Evolutionary conservation across 2,888 invertebrate species (phyloP), one percentile per base, ranked within the genome.

Genomic region (Galerucella calmariensis): DNA sequence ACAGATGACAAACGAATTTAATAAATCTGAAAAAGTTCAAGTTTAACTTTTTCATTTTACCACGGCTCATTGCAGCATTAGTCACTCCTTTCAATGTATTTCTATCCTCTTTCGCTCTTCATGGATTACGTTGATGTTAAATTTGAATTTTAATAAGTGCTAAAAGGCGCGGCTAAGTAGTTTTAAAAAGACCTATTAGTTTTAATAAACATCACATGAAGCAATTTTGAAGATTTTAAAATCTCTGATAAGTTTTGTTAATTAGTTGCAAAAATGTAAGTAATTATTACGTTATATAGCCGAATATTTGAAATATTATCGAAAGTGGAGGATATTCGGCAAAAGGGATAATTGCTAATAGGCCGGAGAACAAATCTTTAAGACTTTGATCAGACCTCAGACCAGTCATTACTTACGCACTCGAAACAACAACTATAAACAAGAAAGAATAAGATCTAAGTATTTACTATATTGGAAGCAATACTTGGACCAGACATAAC

Each of bases 111-210:
- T 65, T 20, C 46, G 63, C 14, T 65, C 20, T 41, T 46, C 46
- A 46, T 12, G 63, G 63, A 65, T 65, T 65, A 65, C 5, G 63
- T 46, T 65, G 63, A 65, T 41, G 46, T 11, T n/a, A 46, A 65
- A 65, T 65, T 46, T 65, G 46, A 65, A 65, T 65, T 65, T 65
- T 65, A 46, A 63, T 63, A 65, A 65, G 20, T 65, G 41, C 41
- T 46, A 65, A 65, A 65, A 46, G 63, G 63, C 63, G 44, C 44
- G 44, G 24, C 46, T 46, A 65, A 65, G 63, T 65, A 65, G 16
- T 46, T 65, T 65, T 65, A 65, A 65, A 58, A 62, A 62, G 62
- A 62, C 62, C 56, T 20, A 56, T 56, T 56, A 56, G 56, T 20
- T 56, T 56, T 20, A 56, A 56, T 56, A 56, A 56, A 56, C 56